Conservation (phyloP, 2,113 vertebrate species). For the Sakesphorus luctuosus region DNA sequence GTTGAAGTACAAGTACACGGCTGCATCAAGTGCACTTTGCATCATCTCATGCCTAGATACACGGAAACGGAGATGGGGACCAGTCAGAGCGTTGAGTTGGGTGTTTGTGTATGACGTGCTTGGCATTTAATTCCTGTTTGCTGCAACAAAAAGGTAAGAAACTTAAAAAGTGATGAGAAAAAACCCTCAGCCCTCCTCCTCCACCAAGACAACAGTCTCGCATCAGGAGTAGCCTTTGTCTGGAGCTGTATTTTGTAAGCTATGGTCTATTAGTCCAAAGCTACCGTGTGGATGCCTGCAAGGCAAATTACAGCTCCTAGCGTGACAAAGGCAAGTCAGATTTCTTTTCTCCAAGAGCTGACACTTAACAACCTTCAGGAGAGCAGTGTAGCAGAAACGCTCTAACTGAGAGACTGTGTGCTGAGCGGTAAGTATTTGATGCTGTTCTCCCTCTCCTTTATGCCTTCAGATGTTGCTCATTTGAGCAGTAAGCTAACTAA, state of each 20-base stretch:
- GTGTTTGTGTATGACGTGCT: constrained; percentile 9
- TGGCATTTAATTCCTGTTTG: constrained; percentile 34
- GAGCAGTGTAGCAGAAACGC: constrained; percentile 7
- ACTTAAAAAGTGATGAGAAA: constrained; percentile 30
- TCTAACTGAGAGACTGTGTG: background rate
- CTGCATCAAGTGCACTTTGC: background rate
- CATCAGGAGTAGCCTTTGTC: constrained; percentile 37
- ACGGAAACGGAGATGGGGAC: background rate
- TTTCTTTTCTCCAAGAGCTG: constrained; percentile 38
- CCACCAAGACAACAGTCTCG: background rate
- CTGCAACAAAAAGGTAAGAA: constrained; percentile 66
- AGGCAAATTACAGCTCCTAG: constrained; percentile 53
- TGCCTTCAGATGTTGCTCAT: background rate
- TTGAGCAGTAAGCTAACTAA: background rate
- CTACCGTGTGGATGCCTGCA: constrained; percentile 14
- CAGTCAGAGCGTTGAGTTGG: background rate
- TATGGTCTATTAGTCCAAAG: constrained; percentile 16
- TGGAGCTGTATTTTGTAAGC: constrained; percentile 20
- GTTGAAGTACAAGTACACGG: background rate
- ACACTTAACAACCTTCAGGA: constrained; percentile 40
- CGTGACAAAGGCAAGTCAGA: constrained; percentile 56
- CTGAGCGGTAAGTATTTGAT: constrained; percentile 19
- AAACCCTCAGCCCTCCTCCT: background rate
- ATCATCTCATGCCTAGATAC: background rate
- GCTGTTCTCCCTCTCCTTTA: background rate